Base-by-base conservation (phyloP, 2,888 invertebrate genomes). In the Eilema sororculum region DNA sequence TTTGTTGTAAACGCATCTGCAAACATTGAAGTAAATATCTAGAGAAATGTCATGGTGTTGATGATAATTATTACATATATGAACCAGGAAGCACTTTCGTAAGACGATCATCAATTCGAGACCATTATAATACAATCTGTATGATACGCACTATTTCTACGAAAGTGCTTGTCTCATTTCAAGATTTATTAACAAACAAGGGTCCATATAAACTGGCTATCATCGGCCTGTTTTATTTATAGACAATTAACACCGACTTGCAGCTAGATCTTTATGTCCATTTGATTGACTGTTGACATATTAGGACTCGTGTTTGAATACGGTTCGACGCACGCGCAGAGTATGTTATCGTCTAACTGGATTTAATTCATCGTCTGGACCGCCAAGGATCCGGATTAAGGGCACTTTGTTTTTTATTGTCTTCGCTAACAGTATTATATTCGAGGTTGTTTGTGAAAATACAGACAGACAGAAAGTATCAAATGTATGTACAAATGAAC, bases 281-380 rank as follows among this genome's bases (percentile, higher is more conserved):
- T 91, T 91, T 91, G 89, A 92, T 92, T 87, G 90, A 88, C 89
- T 90, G 91, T 89, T 91, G 91, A 92, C 91, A 91, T 89, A 88
- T 87, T 79, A 78, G 76, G 81, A 82, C 78, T 79, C 78, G 76
- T 76, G 79, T 83, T 83, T 75, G 76, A 71, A 76, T 78, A 80
- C 67, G 62, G 64, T 30, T 62, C 65, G 59, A 57, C 66, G 61
- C 73, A 72, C 66, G 65, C 67, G 67, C 71, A 78, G 20, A 6
- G 20, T 25, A 52, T 37, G 22, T 60, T 24, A 67, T 46, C 60
- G 16, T 60, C 25, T 58, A 58, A 58, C 58, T 57, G 25, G 66
- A 58, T 69, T 62, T 64, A 59, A 65, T 70, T 67, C 59, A 25
- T 61, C 63, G 37, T 37, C 25, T 24, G 24, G 41, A 65, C 8